A percentile compares a stretch with the other conserved stretches of the same genome.
Evolutionary conservation across 1,140 invertebrate genomes (phyloP).

Genomic region (Acromyrmex charruanus): DNA sequence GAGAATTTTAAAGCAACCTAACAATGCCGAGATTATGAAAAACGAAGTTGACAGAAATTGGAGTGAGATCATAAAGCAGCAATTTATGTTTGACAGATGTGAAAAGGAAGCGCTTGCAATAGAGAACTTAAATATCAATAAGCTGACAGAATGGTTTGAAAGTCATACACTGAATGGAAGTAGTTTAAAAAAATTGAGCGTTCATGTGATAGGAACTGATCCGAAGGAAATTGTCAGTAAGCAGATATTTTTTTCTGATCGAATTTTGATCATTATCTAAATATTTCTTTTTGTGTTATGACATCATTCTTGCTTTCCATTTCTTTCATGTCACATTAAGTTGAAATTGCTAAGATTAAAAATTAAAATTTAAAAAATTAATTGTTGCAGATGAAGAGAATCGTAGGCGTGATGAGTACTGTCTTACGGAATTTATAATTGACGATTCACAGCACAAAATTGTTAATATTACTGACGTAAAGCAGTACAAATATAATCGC

Average conservation of each 20-base stretch:
- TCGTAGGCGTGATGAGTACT: conserved; percentile 58
- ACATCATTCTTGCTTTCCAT: background rate
- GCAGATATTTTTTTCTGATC: background rate
- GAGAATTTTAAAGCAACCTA: conserved; percentile 88
- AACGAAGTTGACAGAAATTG: conserved; percentile 92
- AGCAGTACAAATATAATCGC: conserved; percentile 76
- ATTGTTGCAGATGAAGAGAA: conserved; percentile 55
- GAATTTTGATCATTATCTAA: too few relatives aligned
- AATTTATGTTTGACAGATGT: conserved; percentile 91
- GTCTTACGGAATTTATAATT: conserved; percentile 68
- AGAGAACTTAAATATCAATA: conserved; percentile 82
- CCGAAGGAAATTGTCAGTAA: conserved; percentile 43
- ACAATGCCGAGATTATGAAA: conserved; percentile 89
- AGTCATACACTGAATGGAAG: conserved; percentile 87
- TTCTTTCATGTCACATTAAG: background rate
- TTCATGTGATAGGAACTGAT: conserved; percentile 86
- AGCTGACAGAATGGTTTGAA: conserved; percentile 88
- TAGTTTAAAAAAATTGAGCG: conserved; percentile 90
- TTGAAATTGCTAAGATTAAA: background rate
- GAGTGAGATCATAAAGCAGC: conserved; percentile 89
- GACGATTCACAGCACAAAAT: conserved; percentile 18
- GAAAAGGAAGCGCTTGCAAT: conserved; percentile 87
- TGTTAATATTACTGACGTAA: conserved; percentile 67
- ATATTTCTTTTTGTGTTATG: background rate
- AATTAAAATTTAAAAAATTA: background rate